Evolutionary conservation across 2,888 invertebrate species (phyloP), one percentile per base, ranked within the genome.

Genomic region (Rapana venosa): DNA sequence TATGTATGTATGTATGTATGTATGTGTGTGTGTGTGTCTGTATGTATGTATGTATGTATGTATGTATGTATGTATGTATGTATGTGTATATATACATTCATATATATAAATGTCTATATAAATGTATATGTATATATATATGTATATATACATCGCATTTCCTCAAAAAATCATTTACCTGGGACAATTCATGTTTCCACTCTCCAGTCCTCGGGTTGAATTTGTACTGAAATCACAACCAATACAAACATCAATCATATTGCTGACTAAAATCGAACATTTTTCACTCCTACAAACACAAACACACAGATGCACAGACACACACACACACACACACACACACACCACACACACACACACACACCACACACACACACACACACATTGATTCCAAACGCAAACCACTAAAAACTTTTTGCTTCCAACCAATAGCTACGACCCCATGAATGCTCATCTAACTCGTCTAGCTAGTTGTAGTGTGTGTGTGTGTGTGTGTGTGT

Each of bases 181-280:
- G 93, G 95, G 98, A 98, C 0, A 98, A 97, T 94, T 97, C 97
- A 95, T 98, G 98, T 92, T 97, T 97, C 98, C 98, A 98, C 96
- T 98, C 98, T 0, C 98, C 98, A 0, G 98, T 98, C 95, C 98
- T 97, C 6, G 98, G 97, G 95, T 98, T 98, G n/a, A 98, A 97
- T 17, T 97, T 97, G 95, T 98, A 98, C 96, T 98, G 98, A 35
- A 93, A 88, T 26, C 77, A 83, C 79, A 88, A 79, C 17, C 32
- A n/a, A n/a, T 2, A 26, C 61, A 61, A 8, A 20, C 61, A 61
- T 61, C 61, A 61, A 20, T 61, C 22, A 4, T 13, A 22, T 61
- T 20, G 2, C 20, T 13, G 61, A 61, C 22, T 61, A 15, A 61
- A 61, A 61, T 8, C 61, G 26, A 74, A n/a, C n/a, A 22, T n/a